Percentiles rank a stretch among this genome's conserved stretches.
Conservation (phyloP, 2,797 vertebrate genomes). For the Menidia menidia region DNA sequence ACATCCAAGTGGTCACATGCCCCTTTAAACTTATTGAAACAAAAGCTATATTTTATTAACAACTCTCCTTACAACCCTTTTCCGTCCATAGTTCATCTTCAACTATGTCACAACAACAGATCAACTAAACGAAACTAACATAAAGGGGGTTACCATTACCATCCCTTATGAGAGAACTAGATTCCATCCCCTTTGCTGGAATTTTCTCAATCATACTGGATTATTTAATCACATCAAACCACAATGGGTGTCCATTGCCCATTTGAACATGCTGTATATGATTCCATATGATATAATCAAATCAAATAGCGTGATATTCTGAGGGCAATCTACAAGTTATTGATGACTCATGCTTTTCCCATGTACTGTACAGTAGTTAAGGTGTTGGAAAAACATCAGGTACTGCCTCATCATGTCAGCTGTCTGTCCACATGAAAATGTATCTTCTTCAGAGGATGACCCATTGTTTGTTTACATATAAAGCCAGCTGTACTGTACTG, state of each 20-base stretch:
- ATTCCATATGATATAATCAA: conserved; percentile 1
- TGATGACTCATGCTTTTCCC: conserved; percentile 27
- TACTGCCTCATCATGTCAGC: conserved; percentile 53
- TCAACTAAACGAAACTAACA: neutral
- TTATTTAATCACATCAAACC: conserved; percentile 12
- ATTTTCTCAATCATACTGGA: conserved; percentile 17
- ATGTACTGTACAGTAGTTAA: conserved; percentile 46
- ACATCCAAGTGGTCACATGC: neutral
- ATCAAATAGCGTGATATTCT: neutral
- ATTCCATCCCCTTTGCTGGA: neutral
- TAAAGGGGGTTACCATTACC: too few relatives aligned
- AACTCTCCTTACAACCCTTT: neutral
- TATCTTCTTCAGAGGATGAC: conserved; percentile 50
- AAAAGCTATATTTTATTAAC: neutral
- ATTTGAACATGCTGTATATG: conserved; percentile 17
- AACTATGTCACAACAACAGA: neutral
- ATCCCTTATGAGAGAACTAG: neutral
- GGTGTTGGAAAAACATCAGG: conserved; percentile 30
- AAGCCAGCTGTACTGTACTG: conserved; percentile 78
- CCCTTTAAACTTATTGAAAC: neutral
- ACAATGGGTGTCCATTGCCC: neutral
- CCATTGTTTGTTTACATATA: conserved; percentile 75
- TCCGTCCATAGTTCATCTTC: too few relatives aligned
- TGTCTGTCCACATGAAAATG: conserved; percentile 40
- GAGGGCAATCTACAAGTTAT: conserved; percentile 22